Percentiles rank a stretch among this genome's conserved stretches.
phyloP scores from a whole-genome alignment of 2,797 vertebrate genomes.

The Lepus oiostolus region DNA sequence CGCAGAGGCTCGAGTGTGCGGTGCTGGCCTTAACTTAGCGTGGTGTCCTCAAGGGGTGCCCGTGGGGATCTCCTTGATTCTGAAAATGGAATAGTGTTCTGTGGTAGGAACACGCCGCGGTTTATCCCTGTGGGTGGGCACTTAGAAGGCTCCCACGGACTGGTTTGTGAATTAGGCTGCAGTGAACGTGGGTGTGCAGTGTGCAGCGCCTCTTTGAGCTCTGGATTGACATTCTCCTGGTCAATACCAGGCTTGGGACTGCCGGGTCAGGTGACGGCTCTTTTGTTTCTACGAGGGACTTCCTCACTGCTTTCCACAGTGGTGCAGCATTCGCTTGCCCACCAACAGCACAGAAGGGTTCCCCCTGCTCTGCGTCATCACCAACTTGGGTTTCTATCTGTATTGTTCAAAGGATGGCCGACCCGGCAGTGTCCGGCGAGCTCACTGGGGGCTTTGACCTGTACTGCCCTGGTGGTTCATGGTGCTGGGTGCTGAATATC shows the following conservation, averaged over 20 bases:
- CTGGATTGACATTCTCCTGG: not conserved
- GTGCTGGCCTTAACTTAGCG: not conserved
- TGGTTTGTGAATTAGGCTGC: not conserved
- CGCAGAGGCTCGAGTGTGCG: too few species aligned
- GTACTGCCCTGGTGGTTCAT: not conserved
- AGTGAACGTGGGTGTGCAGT: not conserved
- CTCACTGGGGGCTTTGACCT: not conserved
- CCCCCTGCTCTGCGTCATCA: not conserved
- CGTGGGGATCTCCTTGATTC: not conserved
- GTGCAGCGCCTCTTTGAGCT: not conserved
- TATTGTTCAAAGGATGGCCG: not conserved
- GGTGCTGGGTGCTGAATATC: not conserved
- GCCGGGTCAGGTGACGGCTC: not conserved
- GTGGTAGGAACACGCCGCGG: not conserved
- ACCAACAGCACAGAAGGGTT: not conserved
- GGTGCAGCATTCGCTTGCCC: too few species aligned
- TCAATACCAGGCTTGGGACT: not conserved
- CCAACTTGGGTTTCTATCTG: not conserved
- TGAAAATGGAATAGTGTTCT: not conserved
- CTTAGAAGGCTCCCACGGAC: too few species aligned
- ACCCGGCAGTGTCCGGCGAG: not conserved
- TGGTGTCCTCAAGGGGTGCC: not conserved
- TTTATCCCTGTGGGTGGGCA: not conserved
- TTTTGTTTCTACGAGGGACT: not conserved
- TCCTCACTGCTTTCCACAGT: not conserved